Evolutionary conservation across 2,113 vertebrate genomes (phyloP).

Genomic region (Paraplagusia blochii): DNA sequence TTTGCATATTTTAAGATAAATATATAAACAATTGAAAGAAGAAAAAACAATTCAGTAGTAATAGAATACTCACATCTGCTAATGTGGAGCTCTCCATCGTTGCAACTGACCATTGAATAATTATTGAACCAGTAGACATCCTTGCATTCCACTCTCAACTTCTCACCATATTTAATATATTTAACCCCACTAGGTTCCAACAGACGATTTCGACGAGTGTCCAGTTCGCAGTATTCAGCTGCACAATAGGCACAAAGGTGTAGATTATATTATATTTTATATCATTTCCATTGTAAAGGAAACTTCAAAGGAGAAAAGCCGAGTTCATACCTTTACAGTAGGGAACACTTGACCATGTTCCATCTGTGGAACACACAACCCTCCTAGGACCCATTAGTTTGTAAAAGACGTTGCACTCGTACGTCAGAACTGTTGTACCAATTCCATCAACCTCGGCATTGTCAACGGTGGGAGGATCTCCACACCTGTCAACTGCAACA

Average conservation of each 20-base stretch:
- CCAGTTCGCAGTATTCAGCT: constrained; percentile 21
- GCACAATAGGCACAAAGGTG: neutral
- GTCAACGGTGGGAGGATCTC: fast-evolving
- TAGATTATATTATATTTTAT: no score
- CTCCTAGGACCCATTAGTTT: neutral
- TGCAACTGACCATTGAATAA: neutral
- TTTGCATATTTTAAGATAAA: no score
- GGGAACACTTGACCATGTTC: constrained; percentile 18
- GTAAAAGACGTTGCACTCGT: neutral
- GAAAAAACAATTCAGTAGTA: neutral
- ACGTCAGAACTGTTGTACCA: neutral
- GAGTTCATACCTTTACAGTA: constrained; percentile 36
- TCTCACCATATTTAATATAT: neutral
- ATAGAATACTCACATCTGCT: constrained; percentile 21
- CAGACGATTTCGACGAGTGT: fast-evolving
- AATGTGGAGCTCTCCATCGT: fast-evolving
- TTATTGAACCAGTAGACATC: fast-evolving
- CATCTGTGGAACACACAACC: constrained; percentile 21
- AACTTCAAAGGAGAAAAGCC: no score
- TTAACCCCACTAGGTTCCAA: neutral
- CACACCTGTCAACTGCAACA: neutral
- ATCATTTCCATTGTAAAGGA: no score
- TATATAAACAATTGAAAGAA: no score
- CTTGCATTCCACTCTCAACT: fast-evolving
- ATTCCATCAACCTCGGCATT: neutral